phyloP scores from a whole-genome alignment of 2,888 invertebrate genomes.

The Habroteleia sp. region DNA sequence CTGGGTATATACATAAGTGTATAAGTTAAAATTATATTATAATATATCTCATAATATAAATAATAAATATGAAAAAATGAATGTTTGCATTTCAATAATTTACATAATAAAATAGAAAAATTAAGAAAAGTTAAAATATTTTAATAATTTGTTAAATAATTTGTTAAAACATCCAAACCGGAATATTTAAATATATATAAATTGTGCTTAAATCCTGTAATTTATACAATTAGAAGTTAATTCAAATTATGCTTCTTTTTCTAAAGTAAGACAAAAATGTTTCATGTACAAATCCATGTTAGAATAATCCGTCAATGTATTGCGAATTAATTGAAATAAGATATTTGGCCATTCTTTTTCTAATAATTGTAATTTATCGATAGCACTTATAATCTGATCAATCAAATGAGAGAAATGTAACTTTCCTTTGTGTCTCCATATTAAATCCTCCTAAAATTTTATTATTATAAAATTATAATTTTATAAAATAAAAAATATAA shows the following conservation, averaged over 20 bases:
- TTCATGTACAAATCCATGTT: conserved; percentile 91
- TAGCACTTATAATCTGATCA: conserved; percentile 88
- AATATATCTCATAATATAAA: too few species aligned
- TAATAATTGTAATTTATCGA: conserved; percentile 88
- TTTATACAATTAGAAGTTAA: too few species aligned
- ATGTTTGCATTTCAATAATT: too few species aligned
- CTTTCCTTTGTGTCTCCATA: conserved; percentile 88
- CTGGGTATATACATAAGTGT: too few species aligned
- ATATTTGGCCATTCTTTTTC: conserved; percentile 90
- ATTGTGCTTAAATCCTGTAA: too few species aligned
- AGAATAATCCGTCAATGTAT: conserved; percentile 90
- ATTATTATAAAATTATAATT: conserved; percentile 65
- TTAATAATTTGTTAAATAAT: too few species aligned
- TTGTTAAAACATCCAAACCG: too few species aligned
- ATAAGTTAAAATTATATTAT: too few species aligned
- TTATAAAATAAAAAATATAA: conserved; percentile 49
- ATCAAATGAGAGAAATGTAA: conserved; percentile 87
- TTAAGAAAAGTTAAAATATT: too few species aligned
- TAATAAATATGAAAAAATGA: too few species aligned
- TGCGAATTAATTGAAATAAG: conserved; percentile 88
- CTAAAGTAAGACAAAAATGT: conserved; percentile 74
- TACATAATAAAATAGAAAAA: too few species aligned
- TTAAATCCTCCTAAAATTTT: conserved; percentile 85
- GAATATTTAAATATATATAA: too few species aligned
- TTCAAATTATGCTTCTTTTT: conserved; percentile 11